These are phyloP conservation scores for Bungarus multicinctus DNA, from an alignment of 2,113 vertebrate genomes.

Conservation along the genomic window DNA sequence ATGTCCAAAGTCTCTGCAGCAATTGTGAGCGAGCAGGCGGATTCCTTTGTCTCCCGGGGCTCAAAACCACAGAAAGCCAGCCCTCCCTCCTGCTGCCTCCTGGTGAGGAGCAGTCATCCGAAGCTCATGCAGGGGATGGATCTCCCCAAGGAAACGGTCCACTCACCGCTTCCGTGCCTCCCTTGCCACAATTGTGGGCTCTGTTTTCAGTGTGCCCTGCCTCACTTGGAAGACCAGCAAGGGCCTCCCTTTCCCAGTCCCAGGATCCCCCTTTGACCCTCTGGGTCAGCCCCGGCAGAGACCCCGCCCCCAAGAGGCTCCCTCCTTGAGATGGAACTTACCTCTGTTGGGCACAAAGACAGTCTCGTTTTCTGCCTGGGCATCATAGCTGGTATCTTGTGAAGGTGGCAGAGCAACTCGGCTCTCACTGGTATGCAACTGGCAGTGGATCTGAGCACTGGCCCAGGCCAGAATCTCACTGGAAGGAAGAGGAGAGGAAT, in stretches of 20 bases:
- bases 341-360: slow-evolving; percentile 97
- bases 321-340: slow-evolving; percentile 56
- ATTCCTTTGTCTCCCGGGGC: not conserved
- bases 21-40: not conserved
- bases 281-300: not conserved
- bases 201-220: fast-evolving
- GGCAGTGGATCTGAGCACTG: slow-evolving; percentile 97
- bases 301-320: not conserved
- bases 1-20: not conserved
- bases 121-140: not conserved
- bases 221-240: not conserved
- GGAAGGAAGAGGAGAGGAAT: not conserved
- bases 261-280: not conserved
- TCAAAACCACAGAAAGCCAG: not conserved
- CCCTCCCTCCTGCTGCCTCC: not conserved
- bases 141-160: not conserved
- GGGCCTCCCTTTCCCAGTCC: not conserved
- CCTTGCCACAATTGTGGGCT: not conserved
- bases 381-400: slow-evolving; percentile 86
- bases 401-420: slow-evolving; percentile 84
- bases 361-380: slow-evolving; percentile 94
- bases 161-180: not conserved
- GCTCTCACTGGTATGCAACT: slow-evolving; percentile 93
- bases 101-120: not conserved
- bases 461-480: slow-evolving; percentile 98